Base-by-base conservation (phyloP, 2,113 vertebrate genomes). In the Microtus richardsoni region DNA sequence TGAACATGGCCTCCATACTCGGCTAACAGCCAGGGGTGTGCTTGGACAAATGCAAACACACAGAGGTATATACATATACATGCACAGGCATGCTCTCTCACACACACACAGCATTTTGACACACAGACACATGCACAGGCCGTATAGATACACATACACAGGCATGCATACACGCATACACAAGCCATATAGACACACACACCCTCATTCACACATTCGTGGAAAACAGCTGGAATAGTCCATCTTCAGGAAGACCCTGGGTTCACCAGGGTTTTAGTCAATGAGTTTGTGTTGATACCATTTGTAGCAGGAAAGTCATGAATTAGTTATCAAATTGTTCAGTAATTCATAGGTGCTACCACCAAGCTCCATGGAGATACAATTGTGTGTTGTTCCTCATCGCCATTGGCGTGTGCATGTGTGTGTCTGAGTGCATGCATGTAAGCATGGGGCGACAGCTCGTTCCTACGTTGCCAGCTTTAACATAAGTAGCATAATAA, bases 271-370 rank as follows among this genome's bases (percentile, higher is more conserved):
- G 68, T 41, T 52, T 49, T 22, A 12, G 62, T 60, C 82, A 44
- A 24, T 11, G 70, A 90, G 75, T 39, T 89, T 93, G 94, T 93
- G 93, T 95, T 83, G 93, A 94, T 60, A 85, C 7, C 77, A 78
- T 88, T 91, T 54, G 71, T 83, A 78, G 91, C 95, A 96, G 89
- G 82, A 88, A 96, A 91, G 33, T 47, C 64, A 33, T 98, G 96
- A 97, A 98, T 97, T 96, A 98, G 96, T 98, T 58, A 98, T 94
- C 24, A 17, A 95, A 95, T 92, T 91, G 90, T 39, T 98, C n/a
- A 98, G 98, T 98, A 98, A 98, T 98, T 96, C 97, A 98, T 98
- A 96, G 89, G 95, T 93, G 68, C 91, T 91, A 95, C 89, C 95
- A 93, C 28, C 74, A 58, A 62, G 79, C 82, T 96, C 80, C 21